phyloP scores from a whole-genome alignment of 2,113 vertebrate genomes.

The Thunnus thynnus region DNA sequence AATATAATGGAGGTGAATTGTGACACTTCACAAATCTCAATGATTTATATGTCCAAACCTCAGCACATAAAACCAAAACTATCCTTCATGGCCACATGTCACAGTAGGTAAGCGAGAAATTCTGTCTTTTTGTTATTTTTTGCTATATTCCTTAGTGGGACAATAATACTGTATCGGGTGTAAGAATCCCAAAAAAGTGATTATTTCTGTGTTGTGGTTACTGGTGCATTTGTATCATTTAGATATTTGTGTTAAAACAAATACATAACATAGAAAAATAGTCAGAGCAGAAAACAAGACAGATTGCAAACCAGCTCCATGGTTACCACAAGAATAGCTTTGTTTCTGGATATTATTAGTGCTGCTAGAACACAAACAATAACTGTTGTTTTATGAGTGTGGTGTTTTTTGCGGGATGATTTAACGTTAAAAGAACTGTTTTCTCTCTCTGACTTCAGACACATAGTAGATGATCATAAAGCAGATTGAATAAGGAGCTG shows the following conservation, averaged over 20 bases:
- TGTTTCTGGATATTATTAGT: constrained; percentile 33
- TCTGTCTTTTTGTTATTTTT: not conserved
- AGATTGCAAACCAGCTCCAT: constrained; percentile 1
- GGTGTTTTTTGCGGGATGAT: not conserved
- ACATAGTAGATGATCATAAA: not conserved
- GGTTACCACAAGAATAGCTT: constrained; percentile 34
- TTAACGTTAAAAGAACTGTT: not conserved
- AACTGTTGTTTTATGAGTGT: constrained; percentile 12
- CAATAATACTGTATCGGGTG: not conserved
- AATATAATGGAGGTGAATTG: not conserved
- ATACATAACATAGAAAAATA: constrained; percentile 26
- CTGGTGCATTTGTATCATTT: not conserved
- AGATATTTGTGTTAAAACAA: too few relatives aligned
- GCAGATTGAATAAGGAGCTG: not conserved
- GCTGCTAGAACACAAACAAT: constrained; percentile 6
- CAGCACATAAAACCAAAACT: constrained; percentile 20
- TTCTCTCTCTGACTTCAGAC: not conserved
- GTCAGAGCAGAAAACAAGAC: constrained; percentile 13
- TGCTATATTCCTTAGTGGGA: not conserved
- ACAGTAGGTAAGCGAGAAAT: not conserved
- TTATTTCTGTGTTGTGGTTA: not conserved
- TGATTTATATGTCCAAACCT: not conserved
- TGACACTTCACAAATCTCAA: not conserved
- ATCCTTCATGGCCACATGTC: constrained; percentile 1
- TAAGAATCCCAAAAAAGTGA: constrained; percentile 5